Percentiles rank a stretch among this genome's conserved stretches.
phyloP scores from a whole-genome alignment of 2,797 vertebrate species.

The Oreortyx pictus region DNA sequence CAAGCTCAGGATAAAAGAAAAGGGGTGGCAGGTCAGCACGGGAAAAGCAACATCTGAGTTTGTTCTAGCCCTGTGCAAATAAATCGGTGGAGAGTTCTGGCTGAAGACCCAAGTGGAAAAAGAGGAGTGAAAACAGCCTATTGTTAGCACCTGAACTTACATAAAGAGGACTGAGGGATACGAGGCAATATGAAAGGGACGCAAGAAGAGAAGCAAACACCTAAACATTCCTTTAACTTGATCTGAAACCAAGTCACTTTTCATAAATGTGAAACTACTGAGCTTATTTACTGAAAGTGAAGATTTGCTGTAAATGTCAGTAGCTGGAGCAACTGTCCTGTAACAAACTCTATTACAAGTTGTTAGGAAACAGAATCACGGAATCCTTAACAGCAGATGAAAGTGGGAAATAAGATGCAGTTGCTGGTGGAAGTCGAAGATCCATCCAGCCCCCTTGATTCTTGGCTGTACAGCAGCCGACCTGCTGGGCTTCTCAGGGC shows the following conservation, averaged over 20 bases:
- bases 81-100: conserved; percentile 4
- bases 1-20: background rate
- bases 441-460: background rate
- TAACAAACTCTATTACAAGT: background rate
- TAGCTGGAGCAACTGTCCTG: background rate
- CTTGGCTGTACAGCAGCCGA: background rate
- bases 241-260: background rate
- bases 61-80: background rate
- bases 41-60: conserved; percentile 11
- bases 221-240: background rate
- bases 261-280: background rate
- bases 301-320: background rate
- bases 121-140: background rate
- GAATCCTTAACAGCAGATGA: background rate
- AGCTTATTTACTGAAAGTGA: background rate
- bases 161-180: background rate
- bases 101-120: background rate
- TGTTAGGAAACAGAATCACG: background rate
- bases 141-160: background rate
- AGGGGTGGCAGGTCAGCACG: background rate
- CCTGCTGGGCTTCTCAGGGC: background rate
- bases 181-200: background rate
- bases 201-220: background rate
- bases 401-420: background rate
- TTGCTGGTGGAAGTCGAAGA: background rate